A percentile compares a stretch with the other conserved stretches of the same genome.
phyloP scores from a whole-genome alignment of 2,888 invertebrate genomes.

The Cephus rjabovi region DNA sequence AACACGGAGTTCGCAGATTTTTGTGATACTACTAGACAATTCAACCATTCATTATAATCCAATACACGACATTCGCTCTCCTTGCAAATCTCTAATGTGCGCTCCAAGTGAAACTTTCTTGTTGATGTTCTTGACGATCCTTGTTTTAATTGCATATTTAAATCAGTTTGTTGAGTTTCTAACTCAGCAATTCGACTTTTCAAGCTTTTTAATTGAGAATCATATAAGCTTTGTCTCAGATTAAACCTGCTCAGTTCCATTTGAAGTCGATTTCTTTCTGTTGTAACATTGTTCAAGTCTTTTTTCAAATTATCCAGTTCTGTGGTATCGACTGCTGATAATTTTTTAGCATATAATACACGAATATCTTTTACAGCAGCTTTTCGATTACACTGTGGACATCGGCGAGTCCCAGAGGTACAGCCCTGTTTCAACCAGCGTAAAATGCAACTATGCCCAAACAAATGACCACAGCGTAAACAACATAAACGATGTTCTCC shows the following conservation, averaged over 20 bases:
- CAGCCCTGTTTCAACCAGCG: conserved; percentile 76
- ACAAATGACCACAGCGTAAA: conserved; percentile 92
- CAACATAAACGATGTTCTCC: conserved; percentile 90
- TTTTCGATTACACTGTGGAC: conserved; percentile 90
- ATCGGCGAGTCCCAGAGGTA: conserved; percentile 72
- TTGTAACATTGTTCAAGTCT: conserved; percentile 71
- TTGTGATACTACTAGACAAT: conserved; percentile 80
- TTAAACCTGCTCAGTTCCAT: conserved; percentile 73
- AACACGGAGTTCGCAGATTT: conserved; percentile 78
- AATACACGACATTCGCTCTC: conserved; percentile 85
- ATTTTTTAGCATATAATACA: conserved; percentile 81
- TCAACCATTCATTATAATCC: conserved; percentile 75
- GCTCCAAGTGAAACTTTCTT: conserved; percentile 71
- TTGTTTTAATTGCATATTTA: conserved; percentile 54
- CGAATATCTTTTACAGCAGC: conserved; percentile 79
- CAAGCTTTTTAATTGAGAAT: conserved; percentile 61
- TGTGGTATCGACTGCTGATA: conserved; percentile 82
- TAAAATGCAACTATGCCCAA: conserved; percentile 84
- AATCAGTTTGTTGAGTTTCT: conserved; percentile 38
- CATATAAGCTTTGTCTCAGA: conserved; percentile 62
- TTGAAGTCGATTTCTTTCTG: conserved; percentile 72
- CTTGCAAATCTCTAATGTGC: conserved; percentile 75
- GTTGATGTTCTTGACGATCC: conserved; percentile 41
- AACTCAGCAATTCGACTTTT: conserved; percentile 48
- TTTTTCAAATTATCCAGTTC: conserved; percentile 76